phyloP scores from a whole-genome alignment of 1,140 invertebrate genomes.

The Aphelinus certus region DNA sequence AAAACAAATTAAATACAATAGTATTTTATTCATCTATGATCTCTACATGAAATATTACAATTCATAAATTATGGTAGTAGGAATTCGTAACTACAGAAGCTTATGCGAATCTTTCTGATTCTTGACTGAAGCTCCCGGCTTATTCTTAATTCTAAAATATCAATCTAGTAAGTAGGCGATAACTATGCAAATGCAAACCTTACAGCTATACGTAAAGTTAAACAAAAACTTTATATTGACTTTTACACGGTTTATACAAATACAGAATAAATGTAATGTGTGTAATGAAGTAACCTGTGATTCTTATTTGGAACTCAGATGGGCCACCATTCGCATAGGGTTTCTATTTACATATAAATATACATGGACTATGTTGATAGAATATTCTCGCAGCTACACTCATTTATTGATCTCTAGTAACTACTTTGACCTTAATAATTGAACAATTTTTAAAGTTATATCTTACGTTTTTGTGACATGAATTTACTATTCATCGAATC shows the following conservation, averaged over 20 bases:
- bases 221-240: slow-evolving; percentile 7
- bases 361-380: slow-evolving; percentile 43
- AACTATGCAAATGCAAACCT: slow-evolving; percentile 23
- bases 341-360: slow-evolving; percentile 56
- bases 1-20: slow-evolving; percentile 49
- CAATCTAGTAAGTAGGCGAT: slow-evolving; percentile 20
- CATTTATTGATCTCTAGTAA: slow-evolving; percentile 12
- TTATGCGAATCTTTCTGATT: slow-evolving; percentile 29
- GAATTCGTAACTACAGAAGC: slow-evolving; percentile 52
- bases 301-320: slow-evolving; percentile 6
- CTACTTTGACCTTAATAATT: slow-evolving; percentile 30
- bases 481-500: no score
- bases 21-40: slow-evolving; percentile 57
- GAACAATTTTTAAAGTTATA: slow-evolving; percentile 8
- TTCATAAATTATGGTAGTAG: slow-evolving; percentile 53
- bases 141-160: slow-evolving; percentile 27
- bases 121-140: slow-evolving; percentile 21
- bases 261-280: no score
- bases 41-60: slow-evolving; percentile 50
- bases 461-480: no score
- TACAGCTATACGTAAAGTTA: slow-evolving; percentile 9
- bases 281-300: no score
- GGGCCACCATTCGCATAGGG: slow-evolving; percentile 46
- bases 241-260: slow-evolving; percentile 27
- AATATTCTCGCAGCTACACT: slow-evolving; percentile 28